Evolutionary conservation across 2,113 vertebrate species (phyloP).

Genomic region (Leiothrix lutea): DNA sequence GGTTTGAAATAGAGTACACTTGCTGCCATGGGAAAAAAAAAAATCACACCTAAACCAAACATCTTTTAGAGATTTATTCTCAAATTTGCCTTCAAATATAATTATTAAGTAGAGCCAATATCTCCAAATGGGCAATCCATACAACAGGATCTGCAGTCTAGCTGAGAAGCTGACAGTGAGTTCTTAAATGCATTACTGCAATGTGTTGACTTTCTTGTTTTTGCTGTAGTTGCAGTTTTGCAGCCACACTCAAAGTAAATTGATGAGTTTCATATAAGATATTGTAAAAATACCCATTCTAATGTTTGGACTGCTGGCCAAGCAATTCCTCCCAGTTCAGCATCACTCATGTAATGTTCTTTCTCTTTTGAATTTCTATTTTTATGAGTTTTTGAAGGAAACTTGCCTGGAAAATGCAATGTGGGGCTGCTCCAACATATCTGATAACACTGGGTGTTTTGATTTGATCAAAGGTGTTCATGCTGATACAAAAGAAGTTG

Average conservation of each 20-base stretch:
- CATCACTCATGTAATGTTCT: neutral
- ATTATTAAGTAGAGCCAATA: neutral
- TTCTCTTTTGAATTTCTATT: constrained; percentile 62
- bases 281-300: constrained; percentile 47
- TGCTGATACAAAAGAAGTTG: constrained; percentile 21
- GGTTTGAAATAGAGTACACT: neutral
- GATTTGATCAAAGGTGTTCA: constrained; percentile 10
- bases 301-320: constrained; percentile 41
- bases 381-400: constrained; percentile 56
- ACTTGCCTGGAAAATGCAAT: constrained; percentile 25
- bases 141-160: constrained; percentile 8
- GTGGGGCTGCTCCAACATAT: constrained; percentile 8
- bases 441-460: constrained; percentile 22
- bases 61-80: neutral
- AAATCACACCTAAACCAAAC: neutral
- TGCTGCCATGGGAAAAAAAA: neutral
- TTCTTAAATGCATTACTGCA: neutral
- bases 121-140: neutral
- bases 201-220: neutral
- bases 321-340: constrained; percentile 14
- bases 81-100: neutral
- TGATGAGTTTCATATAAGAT: constrained; percentile 46
- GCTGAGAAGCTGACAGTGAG: constrained; percentile 15
- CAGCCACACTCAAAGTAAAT: constrained; percentile 25
- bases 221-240: constrained; percentile 37